Evolutionary conservation across 1,140 invertebrate species (phyloP), one percentile per base, ranked within the genome.

Genomic region (Zaprionus camerounensis): DNA sequence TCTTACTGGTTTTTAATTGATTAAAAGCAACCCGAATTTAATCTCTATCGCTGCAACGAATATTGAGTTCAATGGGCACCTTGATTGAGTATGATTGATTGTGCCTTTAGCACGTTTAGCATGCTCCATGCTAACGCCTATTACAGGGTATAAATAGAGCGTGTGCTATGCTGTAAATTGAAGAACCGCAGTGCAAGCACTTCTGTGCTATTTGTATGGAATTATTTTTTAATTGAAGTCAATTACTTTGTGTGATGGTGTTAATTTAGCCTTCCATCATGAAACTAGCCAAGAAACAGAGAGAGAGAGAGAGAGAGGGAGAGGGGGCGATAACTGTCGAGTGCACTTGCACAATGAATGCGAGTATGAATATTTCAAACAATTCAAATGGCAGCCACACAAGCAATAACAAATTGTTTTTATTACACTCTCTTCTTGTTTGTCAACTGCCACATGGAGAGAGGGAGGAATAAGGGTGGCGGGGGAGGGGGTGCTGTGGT

Each of bases 171-270:
- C 44, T 66, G 41, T 41, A 66, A 66, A 75, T 62, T 68, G 65
- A 78, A 81, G 66, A 82, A 68, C 67, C 75, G 38, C 64, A 59
- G n/a, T 63, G 31, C 38, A 64, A 64, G 31, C 59, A 20, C 13
- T 17, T 34, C 15, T 22, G 15, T 31, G 53, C 62, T 74, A 59
- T 67, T 68, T 78, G 71, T 64, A 61, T 66, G 70, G 69, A 82
- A 88, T 88, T 84, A 84, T 81, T 76, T 84, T 90, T 90, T 90
- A 90, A 90, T 90, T 90, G 87, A 90, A 90, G 86, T 90, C 87
- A 90, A 90, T 90, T 90, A 90, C 64, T 91, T 91, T 90, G 85
- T 91, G 76, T 80, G 76, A 86, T 90, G 85, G 87, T 90, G 86
- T 90, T 90, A 90, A 90, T 90, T 90, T 74, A 91, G 66, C 55